Evolutionary conservation across 64 coral and sea anemone genomes (phyloP), one percentile per base, ranked within the genome.

Genomic region (Pachyseris speciosa): DNA sequence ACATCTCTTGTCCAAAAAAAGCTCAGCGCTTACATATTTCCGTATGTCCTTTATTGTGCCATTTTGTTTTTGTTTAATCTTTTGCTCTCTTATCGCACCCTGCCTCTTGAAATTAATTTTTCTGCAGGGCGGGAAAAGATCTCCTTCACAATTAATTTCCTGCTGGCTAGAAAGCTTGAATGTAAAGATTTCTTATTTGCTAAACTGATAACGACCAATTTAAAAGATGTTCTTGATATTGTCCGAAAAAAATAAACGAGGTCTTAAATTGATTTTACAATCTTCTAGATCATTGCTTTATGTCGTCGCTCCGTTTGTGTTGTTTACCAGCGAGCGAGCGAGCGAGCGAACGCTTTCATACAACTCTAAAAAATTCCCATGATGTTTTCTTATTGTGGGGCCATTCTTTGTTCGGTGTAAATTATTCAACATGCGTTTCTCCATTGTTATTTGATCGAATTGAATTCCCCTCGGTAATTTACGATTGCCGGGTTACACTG

Each of bases 41-140:
- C 77, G 77, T 61, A 40, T 34, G 7, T 20, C 52, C 19, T 61
- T 57, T 25, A 53, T 81, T 81, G 20, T 39, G n/a, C 34, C 24
- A 61, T 81, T 61, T 37, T 81, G 51, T 81, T 61, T 81, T n/a
- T n/a, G n/a, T n/a, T n/a, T n/a, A n/a, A 63, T 61, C 40, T 61
- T 63, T 80, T 36, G 40, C 37, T 40, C 13, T 81, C 77, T 81
- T 81, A 81, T 81, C 77, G 33, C 77, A 41, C 17, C 52, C 77
- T 81, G 52, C 77, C 40, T 63, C 77, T 81, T 22, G 55, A 81
- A 81, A 81, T 81, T 81, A 81, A 81, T 81, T 81, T 81, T 81
- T 81, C 53, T 81, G 31, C 52, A 22, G 36, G 53, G 77, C 77
- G 77, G 52, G 25, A 33, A 81, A 61, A 63, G 77, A 61, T 40